A percentile compares a stretch with the other conserved stretches of the same genome.
phyloP scores from a whole-genome alignment of 2,797 vertebrate genomes.

The Dromococcyx pavoninus region DNA sequence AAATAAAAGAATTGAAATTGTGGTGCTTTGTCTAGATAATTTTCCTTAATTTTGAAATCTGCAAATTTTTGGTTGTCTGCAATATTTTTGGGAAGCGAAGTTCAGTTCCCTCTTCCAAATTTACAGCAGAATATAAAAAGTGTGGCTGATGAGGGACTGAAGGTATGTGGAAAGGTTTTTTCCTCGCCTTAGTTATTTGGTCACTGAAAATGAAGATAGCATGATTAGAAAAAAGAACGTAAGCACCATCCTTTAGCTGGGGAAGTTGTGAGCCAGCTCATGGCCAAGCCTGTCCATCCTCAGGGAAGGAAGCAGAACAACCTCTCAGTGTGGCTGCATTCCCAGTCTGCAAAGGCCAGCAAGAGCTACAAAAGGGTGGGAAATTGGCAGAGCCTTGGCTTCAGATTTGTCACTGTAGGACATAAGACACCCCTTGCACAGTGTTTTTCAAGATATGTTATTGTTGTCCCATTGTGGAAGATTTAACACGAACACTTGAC shows the following conservation, averaged over 20 bases:
- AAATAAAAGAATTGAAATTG: background rate
- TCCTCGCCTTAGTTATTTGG: background rate
- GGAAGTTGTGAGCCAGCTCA: background rate
- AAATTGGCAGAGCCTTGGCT: background rate
- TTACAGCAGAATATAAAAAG: background rate
- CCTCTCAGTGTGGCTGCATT: accelerated
- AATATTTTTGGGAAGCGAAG: background rate
- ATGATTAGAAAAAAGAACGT: background rate
- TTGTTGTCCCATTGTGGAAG: background rate
- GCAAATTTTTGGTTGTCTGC: background rate
- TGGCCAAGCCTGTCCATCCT: background rate
- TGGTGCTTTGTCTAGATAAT: background rate
- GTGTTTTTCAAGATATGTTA: background rate
- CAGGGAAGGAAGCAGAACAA: background rate
- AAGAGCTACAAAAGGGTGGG: background rate
- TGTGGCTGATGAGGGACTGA: background rate
- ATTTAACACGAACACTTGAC: accelerated
- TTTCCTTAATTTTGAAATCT: background rate
- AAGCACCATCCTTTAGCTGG: background rate
- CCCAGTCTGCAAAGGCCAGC: background rate
- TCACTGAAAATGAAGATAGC: background rate
- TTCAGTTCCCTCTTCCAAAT: background rate
- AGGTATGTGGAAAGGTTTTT: background rate
- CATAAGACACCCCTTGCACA: background rate
- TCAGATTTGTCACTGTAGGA: background rate